A percentile compares a stretch with the other conserved stretches of the same genome.
Evolutionary conservation across 2,113 vertebrate species (phyloP).

Genomic region (Coracopsis vasa): DNA sequence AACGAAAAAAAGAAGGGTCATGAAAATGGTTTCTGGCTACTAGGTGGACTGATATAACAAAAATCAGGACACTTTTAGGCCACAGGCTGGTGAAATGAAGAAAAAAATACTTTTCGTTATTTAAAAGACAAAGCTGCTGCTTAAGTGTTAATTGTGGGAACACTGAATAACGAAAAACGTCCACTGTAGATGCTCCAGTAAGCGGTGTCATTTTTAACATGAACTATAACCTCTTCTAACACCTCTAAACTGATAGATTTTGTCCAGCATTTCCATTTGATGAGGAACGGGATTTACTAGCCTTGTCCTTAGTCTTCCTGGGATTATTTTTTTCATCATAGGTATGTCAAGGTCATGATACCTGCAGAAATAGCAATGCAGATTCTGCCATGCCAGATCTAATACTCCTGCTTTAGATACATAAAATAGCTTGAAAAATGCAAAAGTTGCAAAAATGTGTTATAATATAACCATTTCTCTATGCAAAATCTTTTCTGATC

Average conservation of each 20-base stretch:
- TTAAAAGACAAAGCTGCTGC: neutral
- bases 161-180: neutral
- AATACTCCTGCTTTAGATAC: neutral
- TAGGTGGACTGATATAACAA: neutral
- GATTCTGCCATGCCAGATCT: neutral
- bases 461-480: neutral
- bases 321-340: neutral
- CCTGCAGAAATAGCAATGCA: neutral
- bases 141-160: neutral
- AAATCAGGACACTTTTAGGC: neutral
- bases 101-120: neutral
- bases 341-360: neutral
- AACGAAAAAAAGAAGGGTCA: neutral
- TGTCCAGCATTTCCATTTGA: neutral
- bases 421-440: neutral
- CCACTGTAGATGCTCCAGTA: neutral
- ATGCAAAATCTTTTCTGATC: neutral
- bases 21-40: neutral
- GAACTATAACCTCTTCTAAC: neutral
- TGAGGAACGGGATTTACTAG: neutral
- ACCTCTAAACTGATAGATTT: neutral
- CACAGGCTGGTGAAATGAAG: neutral
- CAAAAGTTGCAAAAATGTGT: neutral
- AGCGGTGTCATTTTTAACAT: neutral
- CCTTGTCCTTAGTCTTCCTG: neutral